Percentiles rank a stretch among this genome's conserved stretches.
Evolutionary conservation across 2,113 vertebrate species (phyloP).

Genomic region (Sylvia atricapilla): DNA sequence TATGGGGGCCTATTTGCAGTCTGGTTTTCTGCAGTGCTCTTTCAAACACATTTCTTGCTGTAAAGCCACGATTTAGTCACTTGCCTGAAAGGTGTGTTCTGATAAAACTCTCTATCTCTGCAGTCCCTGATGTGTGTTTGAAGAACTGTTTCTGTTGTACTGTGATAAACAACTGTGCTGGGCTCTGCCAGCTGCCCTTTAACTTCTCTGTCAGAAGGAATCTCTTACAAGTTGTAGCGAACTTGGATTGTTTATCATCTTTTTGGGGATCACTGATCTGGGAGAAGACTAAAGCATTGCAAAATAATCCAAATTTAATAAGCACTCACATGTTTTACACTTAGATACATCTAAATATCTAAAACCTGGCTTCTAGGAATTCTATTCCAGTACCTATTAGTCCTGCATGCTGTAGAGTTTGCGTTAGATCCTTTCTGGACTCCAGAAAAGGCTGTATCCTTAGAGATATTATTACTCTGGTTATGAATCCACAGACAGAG

Average conservation of each 20-base stretch:
- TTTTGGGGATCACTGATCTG: background rate
- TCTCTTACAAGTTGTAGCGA: background rate
- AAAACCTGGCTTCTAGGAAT: background rate
- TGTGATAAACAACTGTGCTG: slow-evolving; percentile 30
- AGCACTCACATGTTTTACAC: background rate
- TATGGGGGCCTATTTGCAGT: background rate
- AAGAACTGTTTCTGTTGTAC: slow-evolving; percentile 24
- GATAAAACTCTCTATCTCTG: slow-evolving; percentile 2
- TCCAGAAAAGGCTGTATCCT: background rate
- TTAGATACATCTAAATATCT: background rate
- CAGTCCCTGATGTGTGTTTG: background rate
- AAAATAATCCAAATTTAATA: background rate
- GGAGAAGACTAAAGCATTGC: background rate
- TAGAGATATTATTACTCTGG: background rate
- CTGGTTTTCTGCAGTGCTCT: background rate
- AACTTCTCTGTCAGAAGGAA: background rate
- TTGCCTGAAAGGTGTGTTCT: slow-evolving; percentile 3
- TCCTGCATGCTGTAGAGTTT: background rate
- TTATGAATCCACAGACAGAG: background rate
- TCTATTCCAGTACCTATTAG: background rate
- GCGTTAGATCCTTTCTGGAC: background rate
- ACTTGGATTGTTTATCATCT: background rate
- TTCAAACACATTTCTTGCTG: background rate
- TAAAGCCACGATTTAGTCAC: background rate
- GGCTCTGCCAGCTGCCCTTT: background rate